Conservation (phyloP, 2,113 vertebrate species). For the Gnathonemus echidnorhynchus region DNA sequence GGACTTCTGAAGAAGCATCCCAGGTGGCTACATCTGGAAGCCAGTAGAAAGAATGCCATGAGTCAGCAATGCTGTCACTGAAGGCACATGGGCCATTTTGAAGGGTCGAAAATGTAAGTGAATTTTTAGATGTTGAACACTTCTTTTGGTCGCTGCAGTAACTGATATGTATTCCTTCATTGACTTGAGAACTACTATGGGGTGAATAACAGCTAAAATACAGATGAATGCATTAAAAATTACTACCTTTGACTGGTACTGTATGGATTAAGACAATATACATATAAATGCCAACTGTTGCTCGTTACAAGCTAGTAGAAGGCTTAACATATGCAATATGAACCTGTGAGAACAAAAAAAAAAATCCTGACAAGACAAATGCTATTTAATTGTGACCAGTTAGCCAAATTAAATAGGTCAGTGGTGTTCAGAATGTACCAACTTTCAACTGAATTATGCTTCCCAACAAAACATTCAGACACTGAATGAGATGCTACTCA, state of each 20-base stretch:
- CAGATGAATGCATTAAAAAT: not conserved
- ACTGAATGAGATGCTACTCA: constrained; percentile 64
- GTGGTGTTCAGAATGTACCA: constrained; percentile 28
- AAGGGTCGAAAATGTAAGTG: not conserved
- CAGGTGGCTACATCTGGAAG: not conserved
- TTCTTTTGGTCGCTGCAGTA: not conserved
- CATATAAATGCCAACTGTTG: not conserved
- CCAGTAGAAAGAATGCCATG: not conserved
- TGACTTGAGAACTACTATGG: not conserved
- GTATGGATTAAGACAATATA: not conserved
- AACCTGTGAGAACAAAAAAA: constrained; percentile 1
- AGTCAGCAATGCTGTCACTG: not conserved
- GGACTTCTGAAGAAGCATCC: not conserved
- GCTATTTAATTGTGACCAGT: constrained; percentile 29
- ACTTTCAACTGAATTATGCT: constrained; percentile 70
- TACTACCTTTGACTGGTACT: not conserved
- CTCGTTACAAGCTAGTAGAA: not conserved
- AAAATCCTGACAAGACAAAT: not conserved
- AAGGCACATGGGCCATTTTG: not conserved
- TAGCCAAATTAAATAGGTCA: constrained; percentile 31
- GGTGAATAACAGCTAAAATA: not conserved
- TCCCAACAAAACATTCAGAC: constrained; percentile 43
- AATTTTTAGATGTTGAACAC: not conserved
- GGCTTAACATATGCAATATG: not conserved
- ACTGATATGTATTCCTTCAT: not conserved